Evolutionary conservation across 2,797 vertebrate genomes (phyloP).

Genomic region (Muraenolepis orangiensis): DNA sequence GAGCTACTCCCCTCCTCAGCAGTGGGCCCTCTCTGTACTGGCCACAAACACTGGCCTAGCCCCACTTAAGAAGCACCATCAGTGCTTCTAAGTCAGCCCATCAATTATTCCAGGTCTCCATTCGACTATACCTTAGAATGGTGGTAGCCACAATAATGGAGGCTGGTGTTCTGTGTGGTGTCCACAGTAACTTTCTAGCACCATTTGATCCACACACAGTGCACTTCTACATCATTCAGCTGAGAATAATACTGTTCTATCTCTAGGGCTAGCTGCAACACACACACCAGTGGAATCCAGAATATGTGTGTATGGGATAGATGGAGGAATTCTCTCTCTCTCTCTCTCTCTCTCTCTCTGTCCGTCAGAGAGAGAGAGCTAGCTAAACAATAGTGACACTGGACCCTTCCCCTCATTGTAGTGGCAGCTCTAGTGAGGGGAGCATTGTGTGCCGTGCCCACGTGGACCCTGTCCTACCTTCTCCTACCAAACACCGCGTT

Average conservation of each 20-base stretch:
- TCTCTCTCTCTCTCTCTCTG: too few relatives aligned
- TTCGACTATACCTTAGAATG: neutral
- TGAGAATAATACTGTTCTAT: slow-evolving; percentile 50
- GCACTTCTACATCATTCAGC: slow-evolving; percentile 44
- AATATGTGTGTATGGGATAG: neutral
- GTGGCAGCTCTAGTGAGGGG: slow-evolving; percentile 35
- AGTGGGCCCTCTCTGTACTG: neutral
- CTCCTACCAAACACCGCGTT: neutral
- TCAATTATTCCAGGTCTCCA: neutral
- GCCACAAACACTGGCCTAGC: neutral
- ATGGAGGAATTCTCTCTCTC: too few relatives aligned
- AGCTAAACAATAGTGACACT: slow-evolving; percentile 61
- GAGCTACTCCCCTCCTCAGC: slow-evolving; percentile 27
- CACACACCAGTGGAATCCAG: neutral
- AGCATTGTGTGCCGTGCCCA: slow-evolving; percentile 50
- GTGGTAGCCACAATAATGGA: neutral
- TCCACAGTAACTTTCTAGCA: slow-evolving; percentile 41
- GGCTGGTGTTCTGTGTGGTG: slow-evolving; percentile 1
- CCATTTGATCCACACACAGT: slow-evolving; percentile 25
- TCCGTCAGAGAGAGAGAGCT: neutral
- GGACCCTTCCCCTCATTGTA: slow-evolving; percentile 65
- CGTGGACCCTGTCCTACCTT: slow-evolving; percentile 33
- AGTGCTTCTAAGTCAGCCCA: neutral
- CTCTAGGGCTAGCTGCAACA: slow-evolving; percentile 33
- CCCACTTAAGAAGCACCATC: neutral